Percentiles rank a stretch among this genome's conserved stretches.
Conservation (phyloP, 2,888 invertebrate genomes). For the Lasioglossum zephyrum region DNA sequence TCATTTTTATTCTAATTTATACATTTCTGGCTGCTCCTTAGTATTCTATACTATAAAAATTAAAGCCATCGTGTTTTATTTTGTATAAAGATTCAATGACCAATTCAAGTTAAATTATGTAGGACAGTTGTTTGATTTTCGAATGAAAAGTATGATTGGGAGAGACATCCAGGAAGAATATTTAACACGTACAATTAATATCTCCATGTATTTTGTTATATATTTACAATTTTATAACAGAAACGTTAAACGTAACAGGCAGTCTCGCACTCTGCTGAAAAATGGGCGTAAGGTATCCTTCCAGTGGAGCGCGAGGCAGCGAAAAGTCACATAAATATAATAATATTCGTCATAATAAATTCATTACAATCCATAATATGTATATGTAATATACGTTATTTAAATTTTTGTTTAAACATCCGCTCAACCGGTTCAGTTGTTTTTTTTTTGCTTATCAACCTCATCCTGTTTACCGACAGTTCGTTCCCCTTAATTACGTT, state of each 20-base stretch:
- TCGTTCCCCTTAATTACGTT: conserved; percentile 58
- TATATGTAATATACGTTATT: conserved; percentile 74
- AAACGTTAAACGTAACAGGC: conserved; percentile 77
- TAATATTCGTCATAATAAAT: conserved; percentile 77
- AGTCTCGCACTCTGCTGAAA: conserved; percentile 73
- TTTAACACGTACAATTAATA: conserved; percentile 60
- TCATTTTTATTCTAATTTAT: too few species aligned
- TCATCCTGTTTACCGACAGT: conserved; percentile 45
- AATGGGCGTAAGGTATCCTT: conserved; percentile 51
- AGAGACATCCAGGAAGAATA: conserved; percentile 23
- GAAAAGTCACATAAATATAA: conserved; percentile 77
- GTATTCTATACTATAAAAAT: too few species aligned
- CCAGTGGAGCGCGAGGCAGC: conserved; percentile 72
- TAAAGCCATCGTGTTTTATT: too few species aligned
- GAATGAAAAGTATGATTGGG: not conserved
- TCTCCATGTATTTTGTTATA: conserved; percentile 81
- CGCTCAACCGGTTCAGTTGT: conserved; percentile 58
- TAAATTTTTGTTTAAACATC: conserved; percentile 71
- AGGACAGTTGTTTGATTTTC: not conserved
- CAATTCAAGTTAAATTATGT: too few species aligned
- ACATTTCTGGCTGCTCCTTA: too few species aligned
- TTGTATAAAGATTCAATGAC: too few species aligned
- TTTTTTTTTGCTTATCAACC: conserved; percentile 14
- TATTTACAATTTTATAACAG: conserved; percentile 83
- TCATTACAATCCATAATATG: conserved; percentile 74